A percentile compares a stretch with the other conserved stretches of the same genome.
phyloP scores from a whole-genome alignment of 92 coral and sea anemone species.

The Porites divaricata region DNA sequence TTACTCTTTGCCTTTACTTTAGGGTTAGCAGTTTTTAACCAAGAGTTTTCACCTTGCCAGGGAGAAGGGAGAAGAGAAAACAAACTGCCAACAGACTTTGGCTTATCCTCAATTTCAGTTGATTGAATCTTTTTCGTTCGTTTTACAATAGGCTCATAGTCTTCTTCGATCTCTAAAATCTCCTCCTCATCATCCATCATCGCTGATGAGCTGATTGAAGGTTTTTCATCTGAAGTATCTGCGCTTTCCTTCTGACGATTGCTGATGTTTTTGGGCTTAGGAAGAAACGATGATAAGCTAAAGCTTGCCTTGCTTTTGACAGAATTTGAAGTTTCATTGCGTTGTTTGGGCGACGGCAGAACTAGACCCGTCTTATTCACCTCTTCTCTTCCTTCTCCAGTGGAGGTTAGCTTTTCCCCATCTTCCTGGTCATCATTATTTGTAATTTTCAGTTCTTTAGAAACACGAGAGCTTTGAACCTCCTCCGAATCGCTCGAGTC shows the following conservation, averaged over 20 bases:
- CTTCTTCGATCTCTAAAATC: constrained; percentile 82
- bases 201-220: neutral
- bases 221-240: neutral
- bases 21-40: constrained; percentile 43
- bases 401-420: neutral
- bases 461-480: neutral
- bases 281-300: constrained; percentile 52
- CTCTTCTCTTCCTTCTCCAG: constrained; percentile 1
- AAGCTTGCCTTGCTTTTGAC: constrained; percentile 7
- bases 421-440: neutral
- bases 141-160: constrained; percentile 67
- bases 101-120: constrained; percentile 41
- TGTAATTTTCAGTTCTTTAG: neutral
- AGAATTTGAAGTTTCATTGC: constrained; percentile 15
- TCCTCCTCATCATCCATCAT: constrained; percentile 67
- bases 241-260: neutral
- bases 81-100: constrained; percentile 88
- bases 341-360: constrained; percentile 24
- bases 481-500: constrained; percentile 57
- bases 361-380: constrained; percentile 1
- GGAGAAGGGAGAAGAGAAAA: constrained; percentile 94
- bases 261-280: constrained; percentile 48
- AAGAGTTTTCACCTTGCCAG: constrained; percentile 70
- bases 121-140: constrained; percentile 39
- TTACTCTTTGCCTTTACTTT: constrained; percentile 50